A percentile compares a stretch with the other conserved stretches of the same genome.
Evolutionary conservation across 2,797 vertebrate genomes (phyloP).

Genomic region (Gymnothorax javanicus): DNA sequence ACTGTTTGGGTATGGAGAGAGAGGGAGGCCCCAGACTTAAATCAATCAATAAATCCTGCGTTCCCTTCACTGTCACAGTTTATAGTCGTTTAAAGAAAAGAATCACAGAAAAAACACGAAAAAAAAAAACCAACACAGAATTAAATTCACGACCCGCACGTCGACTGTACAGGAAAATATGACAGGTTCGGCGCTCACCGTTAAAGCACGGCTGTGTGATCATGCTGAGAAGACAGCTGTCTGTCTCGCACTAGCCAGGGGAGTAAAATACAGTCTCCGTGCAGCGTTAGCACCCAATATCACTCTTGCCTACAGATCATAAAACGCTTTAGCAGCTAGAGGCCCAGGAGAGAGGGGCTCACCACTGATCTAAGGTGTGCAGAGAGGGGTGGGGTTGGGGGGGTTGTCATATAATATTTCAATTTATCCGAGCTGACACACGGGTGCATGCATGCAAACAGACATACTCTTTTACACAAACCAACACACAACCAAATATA

Average conservation of each 20-base stretch:
- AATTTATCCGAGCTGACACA: no score
- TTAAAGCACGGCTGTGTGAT: neutral
- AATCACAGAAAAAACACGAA: neutral
- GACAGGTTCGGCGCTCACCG: no score
- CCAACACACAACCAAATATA: no score
- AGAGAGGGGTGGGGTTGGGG: no score
- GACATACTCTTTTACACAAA: no score
- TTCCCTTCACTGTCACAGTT: neutral
- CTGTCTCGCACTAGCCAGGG: neutral
- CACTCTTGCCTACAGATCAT: no score
- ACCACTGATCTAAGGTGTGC: no score
- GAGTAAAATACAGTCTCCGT: neutral
- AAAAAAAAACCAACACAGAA: neutral
- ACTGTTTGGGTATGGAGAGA: neutral
- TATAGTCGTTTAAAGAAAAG: neutral
- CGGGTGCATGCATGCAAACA: no score
- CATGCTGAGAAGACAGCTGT: neutral
- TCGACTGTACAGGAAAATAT: neutral
- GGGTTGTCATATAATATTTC: no score
- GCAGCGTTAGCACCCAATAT: neutral
- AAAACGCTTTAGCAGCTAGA: no score
- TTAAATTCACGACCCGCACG: neutral
- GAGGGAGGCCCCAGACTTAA: neutral
- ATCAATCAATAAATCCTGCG: slow-evolving; percentile 26
- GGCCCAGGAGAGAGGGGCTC: no score